These are phyloP conservation scores for Spatula clypeata DNA, from an alignment of 2,797 vertebrate genomes.

Conservation along the genomic window DNA sequence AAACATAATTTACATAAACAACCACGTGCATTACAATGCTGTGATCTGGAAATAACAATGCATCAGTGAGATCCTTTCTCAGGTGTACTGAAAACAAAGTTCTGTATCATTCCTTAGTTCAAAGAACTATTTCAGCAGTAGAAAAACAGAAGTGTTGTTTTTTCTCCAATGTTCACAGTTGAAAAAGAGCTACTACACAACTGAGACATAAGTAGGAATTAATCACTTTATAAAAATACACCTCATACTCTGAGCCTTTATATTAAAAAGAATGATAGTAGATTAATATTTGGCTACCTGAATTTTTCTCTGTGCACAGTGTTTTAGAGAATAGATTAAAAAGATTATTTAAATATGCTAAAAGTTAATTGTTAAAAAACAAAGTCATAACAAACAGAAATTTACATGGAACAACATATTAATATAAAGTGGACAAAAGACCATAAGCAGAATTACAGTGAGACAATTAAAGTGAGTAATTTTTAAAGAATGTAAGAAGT, in stretches of 20 bases:
- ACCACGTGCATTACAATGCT: background rate
- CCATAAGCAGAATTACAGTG: background rate
- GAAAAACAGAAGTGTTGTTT: background rate
- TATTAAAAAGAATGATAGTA: background rate
- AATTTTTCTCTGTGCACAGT: background rate
- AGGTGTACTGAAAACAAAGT: background rate
- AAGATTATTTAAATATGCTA: background rate
- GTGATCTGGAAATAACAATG: background rate
- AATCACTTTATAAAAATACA: background rate
- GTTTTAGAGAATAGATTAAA: background rate
- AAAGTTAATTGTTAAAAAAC: background rate
- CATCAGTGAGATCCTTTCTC: background rate
- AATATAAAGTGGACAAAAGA: background rate
- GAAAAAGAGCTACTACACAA: background rate
- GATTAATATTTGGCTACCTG: background rate
- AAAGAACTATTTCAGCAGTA: background rate
- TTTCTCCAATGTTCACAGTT: background rate
- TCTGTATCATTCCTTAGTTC: background rate
- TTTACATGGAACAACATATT: background rate
- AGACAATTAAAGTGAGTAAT: background rate
- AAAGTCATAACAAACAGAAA: background rate
- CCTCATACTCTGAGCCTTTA: background rate
- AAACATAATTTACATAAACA: accelerated
- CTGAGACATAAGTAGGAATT: background rate
- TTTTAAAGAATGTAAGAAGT: background rate